A percentile compares a stretch with the other conserved stretches of the same genome.
These are phyloP conservation scores for Drosophila nr. fundita DNA, from an alignment of 2,888 invertebrate species.

Conservation along the genomic window DNA sequence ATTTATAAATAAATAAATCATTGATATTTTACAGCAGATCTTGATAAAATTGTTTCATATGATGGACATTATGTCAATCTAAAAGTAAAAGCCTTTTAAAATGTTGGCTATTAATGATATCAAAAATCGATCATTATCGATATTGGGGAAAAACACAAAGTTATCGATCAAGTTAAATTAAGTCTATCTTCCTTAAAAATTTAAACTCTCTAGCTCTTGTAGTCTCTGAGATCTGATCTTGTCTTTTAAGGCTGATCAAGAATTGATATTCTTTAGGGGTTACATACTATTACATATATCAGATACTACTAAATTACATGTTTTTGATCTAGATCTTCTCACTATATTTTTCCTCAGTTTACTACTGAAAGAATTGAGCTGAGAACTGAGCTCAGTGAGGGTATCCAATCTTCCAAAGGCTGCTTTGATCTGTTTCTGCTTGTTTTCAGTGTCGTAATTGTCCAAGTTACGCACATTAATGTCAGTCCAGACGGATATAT, in stretches of 20 bases:
- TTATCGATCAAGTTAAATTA: not conserved
- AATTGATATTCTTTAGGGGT: too few species aligned
- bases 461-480: constrained; percentile 72
- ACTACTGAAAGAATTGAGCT: not conserved
- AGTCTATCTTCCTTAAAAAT: too few species aligned
- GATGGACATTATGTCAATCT: too few species aligned
- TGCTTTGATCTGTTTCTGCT: not conserved
- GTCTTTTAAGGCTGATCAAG: too few species aligned
- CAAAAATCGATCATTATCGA: too few species aligned
- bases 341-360: not conserved
- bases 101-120: too few species aligned
- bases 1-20: too few species aligned
- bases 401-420: constrained; percentile 12
- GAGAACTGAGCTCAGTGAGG: not conserved
- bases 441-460: constrained; percentile 63
- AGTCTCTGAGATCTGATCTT: too few species aligned
- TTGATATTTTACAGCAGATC: too few species aligned
- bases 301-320: not conserved
- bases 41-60: too few species aligned
- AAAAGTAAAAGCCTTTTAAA: too few species aligned
- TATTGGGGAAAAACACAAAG: not conserved
- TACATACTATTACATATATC: not conserved
- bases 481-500: constrained; percentile 26
- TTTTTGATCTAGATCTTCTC: not conserved
- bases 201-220: too few species aligned